Evolutionary conservation across 2,888 invertebrate species (phyloP).

Genomic region (Agelastica alni): DNA sequence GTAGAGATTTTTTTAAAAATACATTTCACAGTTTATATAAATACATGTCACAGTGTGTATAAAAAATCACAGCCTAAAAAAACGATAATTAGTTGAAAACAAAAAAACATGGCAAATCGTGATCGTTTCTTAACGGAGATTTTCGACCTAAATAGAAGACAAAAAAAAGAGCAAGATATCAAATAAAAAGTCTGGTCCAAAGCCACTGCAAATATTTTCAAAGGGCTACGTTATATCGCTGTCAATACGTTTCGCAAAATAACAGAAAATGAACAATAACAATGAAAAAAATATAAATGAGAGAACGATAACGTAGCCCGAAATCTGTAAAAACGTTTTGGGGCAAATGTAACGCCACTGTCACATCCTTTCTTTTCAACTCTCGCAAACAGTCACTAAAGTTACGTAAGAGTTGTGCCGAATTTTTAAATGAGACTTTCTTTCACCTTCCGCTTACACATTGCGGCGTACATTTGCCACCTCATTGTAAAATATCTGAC

Average conservation of each 20-base stretch:
- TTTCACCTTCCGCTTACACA: conserved; percentile 43
- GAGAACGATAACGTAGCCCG: conserved; percentile 45
- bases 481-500: conserved; percentile 13
- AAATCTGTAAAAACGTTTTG: conserved; percentile 45
- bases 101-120: conserved; percentile 31
- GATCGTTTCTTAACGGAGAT: conserved; percentile 41
- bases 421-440: too few relatives aligned
- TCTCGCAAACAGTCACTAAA: conserved; percentile 34
- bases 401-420: too few relatives aligned
- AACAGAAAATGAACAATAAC: conserved; percentile 10
- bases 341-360: conserved; percentile 54
- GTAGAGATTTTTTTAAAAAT: conserved; percentile 38
- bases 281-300: conserved; percentile 6
- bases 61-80: conserved; percentile 42
- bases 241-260: not conserved
- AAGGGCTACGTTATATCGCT: conserved; percentile 44
- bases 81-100: conserved; percentile 26
- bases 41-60: conserved; percentile 42
- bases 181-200: conserved; percentile 48
- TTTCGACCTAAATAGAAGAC: conserved; percentile 52
- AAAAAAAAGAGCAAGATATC: conserved; percentile 51
- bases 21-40: conserved; percentile 38
- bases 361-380: conserved; percentile 38
- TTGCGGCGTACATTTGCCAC: conserved; percentile 48
- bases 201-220: conserved; percentile 43